phyloP scores from a whole-genome alignment of 2,797 vertebrate genomes.

The Neoniphon sammara region DNA sequence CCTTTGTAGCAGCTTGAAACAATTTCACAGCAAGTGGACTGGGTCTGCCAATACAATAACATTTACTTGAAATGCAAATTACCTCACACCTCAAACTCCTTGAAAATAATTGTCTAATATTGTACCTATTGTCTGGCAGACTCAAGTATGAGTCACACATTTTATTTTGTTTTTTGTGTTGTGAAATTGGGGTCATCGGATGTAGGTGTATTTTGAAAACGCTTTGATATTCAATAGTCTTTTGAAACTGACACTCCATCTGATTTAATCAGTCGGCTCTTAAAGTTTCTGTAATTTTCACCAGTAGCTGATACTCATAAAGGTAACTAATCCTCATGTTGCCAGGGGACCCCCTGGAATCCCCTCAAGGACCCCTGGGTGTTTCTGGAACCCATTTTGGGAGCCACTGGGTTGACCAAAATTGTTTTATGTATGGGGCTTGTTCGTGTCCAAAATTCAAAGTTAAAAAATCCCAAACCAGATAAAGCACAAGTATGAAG shows the following conservation, averaged over 20 bases:
- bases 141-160: constrained; percentile 54
- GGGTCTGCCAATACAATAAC: constrained; percentile 50
- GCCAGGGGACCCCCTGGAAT: too few species aligned
- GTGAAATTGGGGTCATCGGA: constrained; percentile 55
- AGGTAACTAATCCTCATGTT: too few species aligned
- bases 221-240: constrained; percentile 26
- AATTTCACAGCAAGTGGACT: constrained; percentile 54
- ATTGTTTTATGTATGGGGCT: too few species aligned
- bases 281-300: background rate
- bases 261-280: constrained; percentile 1
- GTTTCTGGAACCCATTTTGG: too few species aligned
- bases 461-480: too few species aligned
- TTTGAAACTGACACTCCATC: background rate
- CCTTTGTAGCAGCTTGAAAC: constrained; percentile 54
- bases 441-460: too few species aligned
- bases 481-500: too few species aligned
- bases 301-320: background rate
- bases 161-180: constrained; percentile 48
- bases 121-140: constrained; percentile 44
- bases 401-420: too few species aligned
- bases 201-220: constrained; percentile 39
- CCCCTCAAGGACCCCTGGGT: too few species aligned
- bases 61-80: constrained; percentile 70
- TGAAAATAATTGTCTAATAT: constrained; percentile 57
- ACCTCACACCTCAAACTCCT: constrained; percentile 51